Percentiles rank a stretch among this genome's conserved stretches.
Evolutionary conservation across 2,888 invertebrate species (phyloP).

Genomic region (Hirtodrosophila histrioides): DNA sequence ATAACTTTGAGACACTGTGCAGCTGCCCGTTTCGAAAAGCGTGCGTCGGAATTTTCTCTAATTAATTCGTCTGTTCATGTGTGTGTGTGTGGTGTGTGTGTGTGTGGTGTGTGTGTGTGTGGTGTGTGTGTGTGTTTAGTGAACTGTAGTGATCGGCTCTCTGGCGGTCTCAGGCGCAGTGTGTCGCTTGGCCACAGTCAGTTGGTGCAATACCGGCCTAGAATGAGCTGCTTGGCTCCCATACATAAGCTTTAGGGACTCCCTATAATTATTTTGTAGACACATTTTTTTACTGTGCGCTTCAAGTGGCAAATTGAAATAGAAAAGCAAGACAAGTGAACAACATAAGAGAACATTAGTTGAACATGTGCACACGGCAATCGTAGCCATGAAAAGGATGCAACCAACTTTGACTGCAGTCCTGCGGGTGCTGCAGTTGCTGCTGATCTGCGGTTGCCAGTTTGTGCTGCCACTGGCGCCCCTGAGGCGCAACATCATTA

Average conservation of each 20-base stretch:
- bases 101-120: conserved; percentile 29
- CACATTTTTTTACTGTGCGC: conserved; percentile 29
- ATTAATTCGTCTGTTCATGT: conserved; percentile 63
- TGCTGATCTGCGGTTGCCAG: conserved; percentile 13
- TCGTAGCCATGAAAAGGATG: conserved; percentile 18
- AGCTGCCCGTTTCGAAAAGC: conserved; percentile 43
- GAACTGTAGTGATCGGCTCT: conserved; percentile 24
- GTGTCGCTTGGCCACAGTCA: conserved; percentile 46
- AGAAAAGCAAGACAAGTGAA: conserved; percentile 2
- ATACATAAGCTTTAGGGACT: conserved; percentile 15
- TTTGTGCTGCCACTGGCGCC: conserved; percentile 3
- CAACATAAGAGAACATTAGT: conserved; percentile 1
- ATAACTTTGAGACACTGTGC: conserved; percentile 33
- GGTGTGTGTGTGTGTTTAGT: conserved; percentile 34
- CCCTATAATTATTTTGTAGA: conserved; percentile 10
- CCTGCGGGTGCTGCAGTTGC: conserved; percentile 11
- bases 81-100: conserved; percentile 26
- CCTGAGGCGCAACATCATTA: conserved; percentile 56
- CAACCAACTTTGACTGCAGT: conserved; percentile 3
- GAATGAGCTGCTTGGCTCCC: conserved; percentile 61
- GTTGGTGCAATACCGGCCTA: conserved; percentile 74
- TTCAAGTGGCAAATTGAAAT: conserved; percentile 5
- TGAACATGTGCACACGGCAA: conserved; percentile 20
- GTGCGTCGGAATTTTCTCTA: conserved; percentile 70
- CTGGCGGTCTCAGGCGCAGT: conserved; percentile 37